Conservation (phyloP, 2,113 vertebrate genomes). For the Arizona elegans region DNA sequence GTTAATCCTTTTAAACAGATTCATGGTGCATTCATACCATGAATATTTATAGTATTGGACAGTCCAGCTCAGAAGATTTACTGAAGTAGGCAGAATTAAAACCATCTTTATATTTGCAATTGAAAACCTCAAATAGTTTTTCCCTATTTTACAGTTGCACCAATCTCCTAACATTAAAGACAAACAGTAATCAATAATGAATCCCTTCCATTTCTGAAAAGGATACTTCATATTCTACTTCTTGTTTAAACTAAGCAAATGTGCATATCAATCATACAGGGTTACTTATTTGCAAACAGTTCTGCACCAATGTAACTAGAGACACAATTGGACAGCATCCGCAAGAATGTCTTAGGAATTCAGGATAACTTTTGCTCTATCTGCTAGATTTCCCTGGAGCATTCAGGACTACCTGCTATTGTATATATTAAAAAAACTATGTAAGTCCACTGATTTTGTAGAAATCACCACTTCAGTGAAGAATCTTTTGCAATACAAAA, state of each 20-base stretch:
- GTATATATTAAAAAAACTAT: background rate
- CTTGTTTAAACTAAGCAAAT: background rate
- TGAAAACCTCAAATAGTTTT: background rate
- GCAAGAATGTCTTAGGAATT: background rate
- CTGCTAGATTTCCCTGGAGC: background rate
- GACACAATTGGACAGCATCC: background rate
- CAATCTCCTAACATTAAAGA: background rate
- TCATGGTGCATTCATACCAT: background rate
- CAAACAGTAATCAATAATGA: background rate
- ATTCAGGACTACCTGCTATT: background rate
- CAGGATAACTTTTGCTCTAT: background rate
- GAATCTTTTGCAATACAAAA: background rate
- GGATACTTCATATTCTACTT: background rate
- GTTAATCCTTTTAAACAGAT: background rate
- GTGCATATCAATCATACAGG: background rate
- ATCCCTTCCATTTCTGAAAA: background rate
- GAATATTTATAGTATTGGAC: background rate
- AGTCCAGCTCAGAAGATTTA: background rate
- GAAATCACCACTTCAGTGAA: background rate
- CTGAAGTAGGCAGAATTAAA: background rate
- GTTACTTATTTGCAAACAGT: background rate
- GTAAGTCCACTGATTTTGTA: background rate
- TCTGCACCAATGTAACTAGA: background rate
- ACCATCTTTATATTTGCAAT: background rate
- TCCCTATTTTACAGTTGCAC: background rate